phyloP scores from a whole-genome alignment of 1,140 invertebrate species.

The Eciton burchellii region DNA sequence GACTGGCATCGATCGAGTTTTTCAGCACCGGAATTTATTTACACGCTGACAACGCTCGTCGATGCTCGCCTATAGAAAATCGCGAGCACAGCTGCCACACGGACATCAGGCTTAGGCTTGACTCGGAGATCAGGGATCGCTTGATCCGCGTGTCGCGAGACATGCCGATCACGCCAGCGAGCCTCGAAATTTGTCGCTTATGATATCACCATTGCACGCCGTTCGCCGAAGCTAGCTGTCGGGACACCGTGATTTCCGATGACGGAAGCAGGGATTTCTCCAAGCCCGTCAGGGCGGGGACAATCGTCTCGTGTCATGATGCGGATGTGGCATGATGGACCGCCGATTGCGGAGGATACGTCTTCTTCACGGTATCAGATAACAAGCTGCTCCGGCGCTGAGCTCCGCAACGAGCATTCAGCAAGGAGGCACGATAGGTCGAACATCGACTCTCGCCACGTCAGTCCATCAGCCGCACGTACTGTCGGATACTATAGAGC shows the following conservation, averaged over 20 bases:
- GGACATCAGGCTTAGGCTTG: neutral
- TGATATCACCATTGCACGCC: neutral
- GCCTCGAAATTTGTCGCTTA: neutral
- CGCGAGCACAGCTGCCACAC: neutral
- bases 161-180: neutral
- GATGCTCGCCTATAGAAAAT: neutral
- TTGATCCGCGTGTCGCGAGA: constrained; percentile 19
- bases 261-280: neutral
- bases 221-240: constrained; percentile 4
- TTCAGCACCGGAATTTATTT: constrained; percentile 75
- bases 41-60: constrained; percentile 39
- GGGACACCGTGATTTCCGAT: neutral
- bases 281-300: neutral
- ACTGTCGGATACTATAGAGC: constrained; percentile 28
- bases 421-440: neutral
- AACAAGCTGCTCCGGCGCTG: neutral
- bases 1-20: constrained; percentile 75
- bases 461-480: constrained; percentile 30
- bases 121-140: neutral
- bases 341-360: neutral
- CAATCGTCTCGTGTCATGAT: neutral
- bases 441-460: constrained; percentile 44
- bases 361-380: neutral
- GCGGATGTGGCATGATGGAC: neutral
- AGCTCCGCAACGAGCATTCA: constrained; percentile 11